These are phyloP conservation scores for Pachydiplax longipennis DNA, from an alignment of 2,888 invertebrate species.

Conservation along the genomic window DNA sequence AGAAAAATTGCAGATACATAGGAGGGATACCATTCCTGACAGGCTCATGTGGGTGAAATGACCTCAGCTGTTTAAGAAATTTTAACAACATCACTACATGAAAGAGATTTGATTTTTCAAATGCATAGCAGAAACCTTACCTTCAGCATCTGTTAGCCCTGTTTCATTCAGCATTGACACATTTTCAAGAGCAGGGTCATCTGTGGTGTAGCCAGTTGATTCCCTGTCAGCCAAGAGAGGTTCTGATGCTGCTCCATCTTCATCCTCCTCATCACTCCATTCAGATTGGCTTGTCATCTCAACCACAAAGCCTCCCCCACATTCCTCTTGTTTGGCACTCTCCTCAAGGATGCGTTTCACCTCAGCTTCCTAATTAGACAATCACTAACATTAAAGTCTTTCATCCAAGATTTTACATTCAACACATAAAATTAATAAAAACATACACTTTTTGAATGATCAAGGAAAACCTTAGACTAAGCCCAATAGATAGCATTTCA, in stretches of 20 bases:
- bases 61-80: too few species aligned
- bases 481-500: too few species aligned
- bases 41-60: too few species aligned
- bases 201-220: slow-evolving; percentile 86
- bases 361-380: slow-evolving; percentile 60
- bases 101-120: too few species aligned
- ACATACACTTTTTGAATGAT: too few species aligned
- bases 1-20: too few species aligned
- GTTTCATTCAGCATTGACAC: slow-evolving; percentile 86
- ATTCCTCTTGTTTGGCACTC: slow-evolving; percentile 64
- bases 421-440: too few species aligned
- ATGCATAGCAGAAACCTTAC: slow-evolving; percentile 54
- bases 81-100: too few species aligned
- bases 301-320: slow-evolving; percentile 48
- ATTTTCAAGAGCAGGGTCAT: slow-evolving; percentile 86
- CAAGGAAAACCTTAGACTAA: too few species aligned
- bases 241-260: slow-evolving; percentile 70
- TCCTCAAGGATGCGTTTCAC: slow-evolving; percentile 62
- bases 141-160: slow-evolving; percentile 86
- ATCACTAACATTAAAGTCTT: too few species aligned
- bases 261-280: slow-evolving; percentile 75
- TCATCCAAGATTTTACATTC: too few species aligned
- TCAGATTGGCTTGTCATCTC: slow-evolving; percentile 74
- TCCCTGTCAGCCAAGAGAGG: slow-evolving; percentile 64
- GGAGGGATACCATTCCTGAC: too few species aligned